phyloP scores from a whole-genome alignment of 2,888 invertebrate genomes.

The Hypomecis punctinalis region DNA sequence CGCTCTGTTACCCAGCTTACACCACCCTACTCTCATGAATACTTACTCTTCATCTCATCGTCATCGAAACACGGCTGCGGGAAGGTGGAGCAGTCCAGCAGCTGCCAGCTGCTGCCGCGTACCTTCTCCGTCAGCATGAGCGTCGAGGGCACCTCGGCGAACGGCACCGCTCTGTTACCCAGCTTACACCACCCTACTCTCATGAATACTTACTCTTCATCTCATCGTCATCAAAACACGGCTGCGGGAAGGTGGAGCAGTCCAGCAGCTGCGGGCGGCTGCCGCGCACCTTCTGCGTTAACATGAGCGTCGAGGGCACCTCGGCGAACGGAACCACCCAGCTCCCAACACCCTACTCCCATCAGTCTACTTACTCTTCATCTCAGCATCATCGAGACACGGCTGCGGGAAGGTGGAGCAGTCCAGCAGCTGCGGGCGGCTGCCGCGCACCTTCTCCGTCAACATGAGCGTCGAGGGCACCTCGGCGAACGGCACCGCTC shows the following conservation, averaged over 20 bases:
- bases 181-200: conserved; percentile 94
- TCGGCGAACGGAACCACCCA: too few species aligned
- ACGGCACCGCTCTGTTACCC: too few species aligned
- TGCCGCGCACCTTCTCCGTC: conserved; percentile 94
- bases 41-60: conserved; percentile 71
- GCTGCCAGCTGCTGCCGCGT: conserved; percentile 90
- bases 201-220: conserved; percentile 68
- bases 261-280: conserved; percentile 91
- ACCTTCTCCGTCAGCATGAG: conserved; percentile 96
- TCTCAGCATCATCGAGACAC: conserved; percentile 69
- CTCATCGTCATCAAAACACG: conserved; percentile 70
- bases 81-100: conserved; percentile 90
- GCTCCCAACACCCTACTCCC: conserved; percentile 92
- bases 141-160: too few species aligned
- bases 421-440: conserved; percentile 90
- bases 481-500: conserved; percentile 94
- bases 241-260: conserved; percentile 87
- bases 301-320: too few species aligned
- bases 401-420: conserved; percentile 87
- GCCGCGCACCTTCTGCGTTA: conserved; percentile 94
- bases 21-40: conserved; percentile 89
- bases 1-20: conserved; percentile 91
- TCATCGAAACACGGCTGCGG: conserved; percentile 79
- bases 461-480: conserved; percentile 95
- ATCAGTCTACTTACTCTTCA: conserved; percentile 63